phyloP scores from a whole-genome alignment of 2,797 vertebrate species.

The Heliangelus exortis region DNA sequence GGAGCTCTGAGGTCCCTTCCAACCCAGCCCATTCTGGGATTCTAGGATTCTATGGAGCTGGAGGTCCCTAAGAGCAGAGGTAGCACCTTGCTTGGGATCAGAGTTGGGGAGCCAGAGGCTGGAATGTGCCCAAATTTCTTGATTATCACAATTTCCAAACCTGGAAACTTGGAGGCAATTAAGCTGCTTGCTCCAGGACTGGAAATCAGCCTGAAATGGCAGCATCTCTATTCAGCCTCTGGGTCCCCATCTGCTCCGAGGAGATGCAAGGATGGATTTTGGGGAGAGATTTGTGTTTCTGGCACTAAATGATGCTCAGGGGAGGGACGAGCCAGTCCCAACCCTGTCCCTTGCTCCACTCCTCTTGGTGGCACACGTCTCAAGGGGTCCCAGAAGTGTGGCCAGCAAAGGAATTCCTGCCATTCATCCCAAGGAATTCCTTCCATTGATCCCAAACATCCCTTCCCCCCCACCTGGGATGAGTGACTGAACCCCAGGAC shows the following conservation, averaged over 20 bases:
- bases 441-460: fast-evolving
- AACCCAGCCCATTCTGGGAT: no score
- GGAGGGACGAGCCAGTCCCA: fast-evolving
- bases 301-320: not conserved
- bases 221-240: no score
- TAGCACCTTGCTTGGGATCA: no score
- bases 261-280: not conserved
- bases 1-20: no score
- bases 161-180: not conserved
- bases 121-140: not conserved
- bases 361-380: fast-evolving
- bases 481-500: not conserved
- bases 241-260: not conserved
- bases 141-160: not conserved
- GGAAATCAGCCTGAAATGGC: no score
- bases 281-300: not conserved
- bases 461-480: not conserved
- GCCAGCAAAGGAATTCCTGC: not conserved
- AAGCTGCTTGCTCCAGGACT: fast-evolving
- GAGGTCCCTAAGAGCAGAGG: not conserved
- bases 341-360: fast-evolving
- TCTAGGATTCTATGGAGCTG: no score
- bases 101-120: not conserved
- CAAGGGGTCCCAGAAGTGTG: not conserved
- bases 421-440: not conserved